Base-by-base conservation (phyloP, 2,888 invertebrate species). In the Microplitis deprimator region DNA sequence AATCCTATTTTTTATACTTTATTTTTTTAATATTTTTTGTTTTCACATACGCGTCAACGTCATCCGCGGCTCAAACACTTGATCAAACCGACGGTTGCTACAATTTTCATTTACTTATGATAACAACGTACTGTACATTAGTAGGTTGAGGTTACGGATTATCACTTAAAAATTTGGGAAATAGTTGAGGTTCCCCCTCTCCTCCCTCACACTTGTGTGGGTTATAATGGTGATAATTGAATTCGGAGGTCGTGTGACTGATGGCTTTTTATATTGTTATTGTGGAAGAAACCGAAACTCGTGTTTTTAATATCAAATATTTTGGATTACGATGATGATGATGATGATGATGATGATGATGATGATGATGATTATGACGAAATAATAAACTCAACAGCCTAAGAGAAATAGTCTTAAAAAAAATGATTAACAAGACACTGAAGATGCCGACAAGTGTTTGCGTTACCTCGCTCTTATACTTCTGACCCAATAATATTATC, bases 211-310 rank as follows among this genome's bases (percentile, higher is more conserved):
- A 41, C 60, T 13, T n/a, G 70, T n/a, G 70, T 20, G n/a, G 59
- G 60, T 70, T 29, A 50, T 38, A n/a, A n/a, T 29, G 59, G 83
- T 83, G 85, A 83, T 85, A 84, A 84, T 84, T 83, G 82, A 84
- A 83, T 80, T 81, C 80, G 80, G 81, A 84, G 84, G 82, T 74
- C 69, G 38, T 77, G 73, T 69, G 75, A 71, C 73, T 70, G 73
- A 29, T 41, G 13, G n/a, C 41, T 38, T 40, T 13, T n/a, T 6
- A 61, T 38, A 40, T 20, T 68, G 41, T 41, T 50, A 1, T 29
- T 29, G 29, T 29, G 29, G 29, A 29, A 29, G 4, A 29, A 29
- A 29, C 29, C 29, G 29, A 29, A 29, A 29, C 29, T 29, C 29
- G 29, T 29, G 29, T 29, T 29, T 29, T 29, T 29, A 29, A 29